phyloP scores from a whole-genome alignment of 1,140 invertebrate genomes.

The Formica exsecta region DNA sequence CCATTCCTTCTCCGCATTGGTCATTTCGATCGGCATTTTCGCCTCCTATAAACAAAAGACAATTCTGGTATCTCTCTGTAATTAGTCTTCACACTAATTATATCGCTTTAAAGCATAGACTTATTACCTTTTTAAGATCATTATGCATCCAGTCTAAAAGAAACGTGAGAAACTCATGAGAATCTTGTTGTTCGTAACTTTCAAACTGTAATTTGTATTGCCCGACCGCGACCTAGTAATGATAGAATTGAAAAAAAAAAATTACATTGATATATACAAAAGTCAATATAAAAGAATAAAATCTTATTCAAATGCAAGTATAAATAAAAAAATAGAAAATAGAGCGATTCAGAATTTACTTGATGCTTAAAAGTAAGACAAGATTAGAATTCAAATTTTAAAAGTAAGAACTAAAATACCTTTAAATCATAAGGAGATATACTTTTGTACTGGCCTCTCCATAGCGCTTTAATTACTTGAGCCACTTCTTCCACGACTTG shows the following conservation, averaged over 20 bases:
- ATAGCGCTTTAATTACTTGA: conserved; percentile 91
- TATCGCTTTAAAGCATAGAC: background rate
- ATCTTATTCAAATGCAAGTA: background rate
- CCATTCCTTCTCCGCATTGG: conserved; percentile 90
- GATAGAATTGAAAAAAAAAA: conserved; percentile 59
- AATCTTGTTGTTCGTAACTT: conserved; percentile 96
- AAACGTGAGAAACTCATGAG: conserved; percentile 97
- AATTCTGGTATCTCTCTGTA: conserved; percentile 38
- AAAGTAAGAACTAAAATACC: conserved; percentile 83
- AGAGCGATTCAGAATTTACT: background rate
- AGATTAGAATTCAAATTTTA: too few species aligned
- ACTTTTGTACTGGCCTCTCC: conserved; percentile 92
- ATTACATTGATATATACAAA: conserved; percentile 8
- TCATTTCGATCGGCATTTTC: conserved; percentile 71
- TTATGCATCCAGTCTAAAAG: conserved; percentile 96
- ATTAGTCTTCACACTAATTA: background rate
- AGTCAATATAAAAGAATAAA: background rate
- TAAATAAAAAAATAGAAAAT: background rate
- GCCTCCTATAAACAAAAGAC: conserved; percentile 64
- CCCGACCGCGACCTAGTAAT: conserved; percentile 90
- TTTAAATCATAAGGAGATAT: conserved; percentile 93
- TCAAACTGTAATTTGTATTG: conserved; percentile 93
- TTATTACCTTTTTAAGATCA: conserved; percentile 91
- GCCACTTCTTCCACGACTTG: conserved; percentile 92
- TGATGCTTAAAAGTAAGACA: background rate